Evolutionary conservation across 2,797 vertebrate genomes (phyloP), one percentile per base, ranked within the genome.

Genomic region (Lepus oiostolus): DNA sequence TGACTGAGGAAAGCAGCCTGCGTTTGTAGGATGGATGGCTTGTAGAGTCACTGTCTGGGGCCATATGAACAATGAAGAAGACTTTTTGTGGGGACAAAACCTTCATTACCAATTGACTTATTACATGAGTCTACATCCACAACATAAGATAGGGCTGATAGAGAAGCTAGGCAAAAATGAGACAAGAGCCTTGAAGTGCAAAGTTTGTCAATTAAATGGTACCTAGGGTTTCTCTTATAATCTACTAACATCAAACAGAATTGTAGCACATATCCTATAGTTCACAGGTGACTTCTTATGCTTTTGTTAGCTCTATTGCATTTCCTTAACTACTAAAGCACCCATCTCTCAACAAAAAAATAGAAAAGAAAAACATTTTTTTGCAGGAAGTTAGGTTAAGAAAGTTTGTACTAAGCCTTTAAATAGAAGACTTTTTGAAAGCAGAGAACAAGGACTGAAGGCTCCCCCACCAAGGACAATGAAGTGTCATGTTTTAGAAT

Each of bases 401-500:
- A 42, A 32, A 74, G 24, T 91, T 76, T 91, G 71, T 81, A 12
- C 79, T 81, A 86, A 95, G 26, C 4, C 22, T 67, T 28, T 22
- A 52, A 42, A 88, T 77, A 70, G 79, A 79, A 94, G 24, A 54
- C 50, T 24, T 14, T 14, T 4, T 70, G 60, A 65, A 80, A 90
- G 72, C 71, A 47, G 93, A 58, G 17, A 1, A 58, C 19, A 52
- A 92, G 35, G 38, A 75, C 35, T 2, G 10, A 88, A 54, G 28
- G 4, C 14, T 47, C 28, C 47, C 38, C 12, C 72, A 94, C 35
- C n/a, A 88, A 94, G 77, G 85, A 88, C 2, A 30, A 91, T 87
- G 26, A 94, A 72, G 42, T 86, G 84, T 92, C 86, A 68, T 32
- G 42, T 82, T 83, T 83, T 86, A 95, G 68, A 67, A 75, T 65